Conservation (phyloP, 2,797 vertebrate species). For the Tapera naevia region DNA sequence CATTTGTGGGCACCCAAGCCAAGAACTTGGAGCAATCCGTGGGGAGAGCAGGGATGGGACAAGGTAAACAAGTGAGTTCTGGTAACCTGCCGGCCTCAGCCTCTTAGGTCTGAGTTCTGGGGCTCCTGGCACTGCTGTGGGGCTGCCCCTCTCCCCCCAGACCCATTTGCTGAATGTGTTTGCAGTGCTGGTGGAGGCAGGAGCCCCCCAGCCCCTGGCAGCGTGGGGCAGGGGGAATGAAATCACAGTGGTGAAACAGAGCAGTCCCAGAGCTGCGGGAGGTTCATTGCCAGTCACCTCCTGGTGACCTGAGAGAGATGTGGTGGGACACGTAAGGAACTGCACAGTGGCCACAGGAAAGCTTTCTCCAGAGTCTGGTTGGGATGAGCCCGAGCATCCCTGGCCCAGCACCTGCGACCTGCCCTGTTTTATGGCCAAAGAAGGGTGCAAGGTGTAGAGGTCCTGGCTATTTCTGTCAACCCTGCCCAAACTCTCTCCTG, state of each 20-base stretch:
- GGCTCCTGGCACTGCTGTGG: not conserved
- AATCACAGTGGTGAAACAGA: not conserved
- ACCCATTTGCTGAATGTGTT: not conserved
- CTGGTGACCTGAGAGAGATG: not conserved
- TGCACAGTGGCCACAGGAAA: rapidly evolving
- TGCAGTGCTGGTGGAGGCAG: not conserved
- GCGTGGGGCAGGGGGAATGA: rapidly evolving
- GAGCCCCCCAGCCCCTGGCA: not conserved
- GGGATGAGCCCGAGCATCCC: not conserved
- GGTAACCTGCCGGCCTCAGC: not conserved
- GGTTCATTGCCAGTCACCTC: not conserved
- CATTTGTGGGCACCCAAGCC: not conserved
- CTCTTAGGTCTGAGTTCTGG: rapidly evolving
- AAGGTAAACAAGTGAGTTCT: not conserved
- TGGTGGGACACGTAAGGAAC: not conserved
- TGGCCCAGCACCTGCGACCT: not conserved
- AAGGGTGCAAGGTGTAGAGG: not conserved
- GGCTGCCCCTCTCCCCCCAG: not conserved
- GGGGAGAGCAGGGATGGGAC: not conserved
- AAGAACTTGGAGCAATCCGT: not conserved
- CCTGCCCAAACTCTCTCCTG: too few relatives aligned
- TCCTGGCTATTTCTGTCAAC: not conserved
- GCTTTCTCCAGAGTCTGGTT: not conserved
- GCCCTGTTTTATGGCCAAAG: rapidly evolving
- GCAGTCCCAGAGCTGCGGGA: not conserved